Evolutionary conservation across 2,797 vertebrate species (phyloP).

Genomic region (Monodelphis domestica): DNA sequence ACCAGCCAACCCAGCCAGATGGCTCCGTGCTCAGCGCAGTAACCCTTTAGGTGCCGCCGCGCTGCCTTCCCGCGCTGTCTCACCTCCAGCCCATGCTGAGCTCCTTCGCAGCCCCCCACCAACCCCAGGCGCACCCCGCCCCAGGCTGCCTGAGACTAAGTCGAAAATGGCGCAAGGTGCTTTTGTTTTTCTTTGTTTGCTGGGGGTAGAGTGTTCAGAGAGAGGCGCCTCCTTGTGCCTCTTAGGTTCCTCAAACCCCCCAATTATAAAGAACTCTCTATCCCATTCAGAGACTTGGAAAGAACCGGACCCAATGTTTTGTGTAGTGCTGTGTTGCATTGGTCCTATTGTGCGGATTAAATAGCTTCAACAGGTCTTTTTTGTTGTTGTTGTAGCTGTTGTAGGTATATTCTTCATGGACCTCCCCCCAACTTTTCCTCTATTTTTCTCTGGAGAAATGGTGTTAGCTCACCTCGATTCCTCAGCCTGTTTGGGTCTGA

Average conservation of each 20-base stretch:
- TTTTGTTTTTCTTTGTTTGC: not conserved
- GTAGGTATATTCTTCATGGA: conserved; percentile 17
- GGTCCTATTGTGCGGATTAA: not conserved
- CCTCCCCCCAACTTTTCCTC: not conserved
- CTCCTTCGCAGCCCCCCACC: not conserved
- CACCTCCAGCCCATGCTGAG: conserved; percentile 29
- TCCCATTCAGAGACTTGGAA: conserved; percentile 24
- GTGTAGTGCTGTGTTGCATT: not conserved
- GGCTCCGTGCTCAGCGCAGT: conserved; percentile 88
- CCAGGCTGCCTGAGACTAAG: not conserved
- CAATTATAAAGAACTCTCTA: not conserved
- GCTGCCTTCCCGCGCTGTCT: conserved; percentile 60
- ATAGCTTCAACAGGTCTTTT: conserved; percentile 28
- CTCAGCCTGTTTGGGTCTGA: not conserved
- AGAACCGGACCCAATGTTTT: conserved; percentile 44
- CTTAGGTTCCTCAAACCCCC: not conserved
- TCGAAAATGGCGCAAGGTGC: conserved; percentile 3
- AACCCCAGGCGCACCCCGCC: not conserved
- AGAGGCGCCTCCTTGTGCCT: not conserved
- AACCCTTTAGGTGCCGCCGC: conserved; percentile 85
- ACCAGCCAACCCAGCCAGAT: conserved; percentile 91
- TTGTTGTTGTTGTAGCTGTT: conserved; percentile 39
- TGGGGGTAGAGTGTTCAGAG: not conserved
- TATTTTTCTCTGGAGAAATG: not conserved
- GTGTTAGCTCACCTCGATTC: conserved; percentile 16